A percentile compares a stretch with the other conserved stretches of the same genome.
phyloP scores from a whole-genome alignment of 2,113 vertebrate species.

The Xiphophorus maculatus region DNA sequence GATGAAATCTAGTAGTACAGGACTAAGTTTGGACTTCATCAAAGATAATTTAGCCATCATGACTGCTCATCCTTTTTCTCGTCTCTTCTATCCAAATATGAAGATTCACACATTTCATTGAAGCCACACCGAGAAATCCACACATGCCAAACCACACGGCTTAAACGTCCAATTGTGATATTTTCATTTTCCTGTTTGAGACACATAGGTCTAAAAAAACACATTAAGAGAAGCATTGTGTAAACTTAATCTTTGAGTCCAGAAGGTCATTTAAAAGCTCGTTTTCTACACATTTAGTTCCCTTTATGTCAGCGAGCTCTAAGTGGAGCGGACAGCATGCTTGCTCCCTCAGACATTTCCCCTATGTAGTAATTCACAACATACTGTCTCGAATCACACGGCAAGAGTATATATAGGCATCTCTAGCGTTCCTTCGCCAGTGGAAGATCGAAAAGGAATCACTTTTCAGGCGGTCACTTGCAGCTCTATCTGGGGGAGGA shows the following conservation, averaged over 20 bases:
- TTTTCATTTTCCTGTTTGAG: slow-evolving; percentile 4
- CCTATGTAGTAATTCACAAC: slow-evolving; percentile 68
- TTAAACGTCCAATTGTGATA: slow-evolving; percentile 3
- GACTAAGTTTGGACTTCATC: not conserved
- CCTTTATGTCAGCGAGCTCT: slow-evolving; percentile 19
- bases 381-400: slow-evolving; percentile 51
- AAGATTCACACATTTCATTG: not conserved
- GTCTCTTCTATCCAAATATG: not conserved
- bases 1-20: not conserved
- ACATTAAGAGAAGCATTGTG: not conserved
- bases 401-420: slow-evolving; percentile 61
- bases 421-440: slow-evolving; percentile 47
- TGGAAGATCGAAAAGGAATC: slow-evolving; percentile 24
- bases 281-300: slow-evolving; percentile 25
- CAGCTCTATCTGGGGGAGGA: slow-evolving; percentile 45
- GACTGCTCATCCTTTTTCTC: not conserved
- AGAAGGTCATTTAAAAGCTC: slow-evolving; percentile 7
- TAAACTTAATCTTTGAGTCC: not conserved
- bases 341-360: slow-evolving; percentile 57
- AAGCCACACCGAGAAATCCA: slow-evolving; percentile 13
- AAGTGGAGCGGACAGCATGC: slow-evolving; percentile 38
- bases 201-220: not conserved
- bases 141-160: slow-evolving; percentile 15
- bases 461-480: slow-evolving; percentile 42
- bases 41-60: not conserved